Conservation (phyloP, 2,888 invertebrate species). For the Euproctis similis region DNA sequence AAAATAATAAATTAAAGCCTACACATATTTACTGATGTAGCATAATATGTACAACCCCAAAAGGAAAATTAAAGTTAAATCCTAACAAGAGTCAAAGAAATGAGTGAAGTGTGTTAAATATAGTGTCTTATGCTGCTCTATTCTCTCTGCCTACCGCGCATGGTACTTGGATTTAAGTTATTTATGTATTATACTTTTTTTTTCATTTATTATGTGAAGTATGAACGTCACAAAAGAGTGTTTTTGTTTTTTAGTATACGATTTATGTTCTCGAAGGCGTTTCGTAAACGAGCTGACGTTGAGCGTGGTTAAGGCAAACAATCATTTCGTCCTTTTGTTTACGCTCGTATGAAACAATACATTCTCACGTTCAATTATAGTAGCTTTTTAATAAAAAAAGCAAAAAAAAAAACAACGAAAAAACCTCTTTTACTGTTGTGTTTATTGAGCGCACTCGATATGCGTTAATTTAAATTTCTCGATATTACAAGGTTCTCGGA, state of each 20-base stretch:
- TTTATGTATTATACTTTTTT: too few species aligned
- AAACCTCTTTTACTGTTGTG: constrained; percentile 74
- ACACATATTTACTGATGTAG: too few species aligned
- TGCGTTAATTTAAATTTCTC: constrained; percentile 59
- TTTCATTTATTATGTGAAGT: constrained; percentile 50
- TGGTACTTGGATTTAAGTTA: too few species aligned
- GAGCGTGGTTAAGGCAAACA: constrained; percentile 67
- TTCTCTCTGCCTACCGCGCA: too few species aligned
- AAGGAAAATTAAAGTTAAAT: too few species aligned
- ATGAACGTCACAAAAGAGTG: constrained; percentile 57
- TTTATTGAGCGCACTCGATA: constrained; percentile 69
- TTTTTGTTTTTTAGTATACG: constrained; percentile 67
- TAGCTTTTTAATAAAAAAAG: constrained; percentile 67
- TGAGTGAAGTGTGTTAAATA: too few species aligned
- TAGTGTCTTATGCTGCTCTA: too few species aligned
- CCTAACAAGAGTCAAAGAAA: too few species aligned
- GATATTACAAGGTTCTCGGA: too few species aligned
- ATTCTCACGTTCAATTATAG: constrained; percentile 76
- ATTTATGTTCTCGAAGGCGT: constrained; percentile 67
- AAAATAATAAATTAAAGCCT: too few species aligned
- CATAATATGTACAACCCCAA: too few species aligned
- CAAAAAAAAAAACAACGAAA: too few species aligned
- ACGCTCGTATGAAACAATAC: constrained; percentile 71
- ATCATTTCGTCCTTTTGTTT: constrained; percentile 66
- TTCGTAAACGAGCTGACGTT: constrained; percentile 72